Conservation (phyloP, 2,113 vertebrate species). For the Elachura formosa region DNA sequence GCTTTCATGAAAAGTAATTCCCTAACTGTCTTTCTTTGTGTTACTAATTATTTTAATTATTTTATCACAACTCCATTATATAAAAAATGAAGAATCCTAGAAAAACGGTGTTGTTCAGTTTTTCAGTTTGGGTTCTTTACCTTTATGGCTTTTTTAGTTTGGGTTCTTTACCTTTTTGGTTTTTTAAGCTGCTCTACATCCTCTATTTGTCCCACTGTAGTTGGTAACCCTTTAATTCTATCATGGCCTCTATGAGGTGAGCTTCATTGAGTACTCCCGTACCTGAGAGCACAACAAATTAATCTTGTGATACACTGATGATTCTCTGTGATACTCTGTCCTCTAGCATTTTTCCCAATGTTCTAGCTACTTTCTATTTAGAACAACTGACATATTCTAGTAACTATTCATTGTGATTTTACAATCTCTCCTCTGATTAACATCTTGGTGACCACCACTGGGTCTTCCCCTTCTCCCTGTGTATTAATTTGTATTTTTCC, state of each 20-base stretch:
- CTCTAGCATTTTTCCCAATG: not conserved
- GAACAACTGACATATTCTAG: not conserved
- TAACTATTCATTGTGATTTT: not conserved
- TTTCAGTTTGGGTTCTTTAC: not conserved
- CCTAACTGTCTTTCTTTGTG: not conserved
- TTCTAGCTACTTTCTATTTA: not conserved
- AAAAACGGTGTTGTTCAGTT: not conserved
- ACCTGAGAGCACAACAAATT: not conserved
- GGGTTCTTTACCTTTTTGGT: not conserved
- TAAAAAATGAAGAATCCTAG: not conserved
- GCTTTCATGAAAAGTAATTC: not conserved
- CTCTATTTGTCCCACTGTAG: not conserved
- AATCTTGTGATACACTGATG: not conserved
- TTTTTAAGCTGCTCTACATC: not conserved
- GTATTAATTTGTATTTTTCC: not conserved
- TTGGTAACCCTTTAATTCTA: not conserved
- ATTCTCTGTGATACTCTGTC: not conserved
- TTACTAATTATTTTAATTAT: not conserved
- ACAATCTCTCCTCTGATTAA: not conserved
- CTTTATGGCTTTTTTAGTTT: not conserved
- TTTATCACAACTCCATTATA: not conserved
- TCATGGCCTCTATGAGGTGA: not conserved
- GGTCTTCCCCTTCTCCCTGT: accelerated
- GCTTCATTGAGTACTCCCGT: not conserved
- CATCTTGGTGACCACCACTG: not conserved